Evolutionary conservation across 2,888 invertebrate species (phyloP), one percentile per base, ranked within the genome.

Genomic region (Bellardia pandia): DNA sequence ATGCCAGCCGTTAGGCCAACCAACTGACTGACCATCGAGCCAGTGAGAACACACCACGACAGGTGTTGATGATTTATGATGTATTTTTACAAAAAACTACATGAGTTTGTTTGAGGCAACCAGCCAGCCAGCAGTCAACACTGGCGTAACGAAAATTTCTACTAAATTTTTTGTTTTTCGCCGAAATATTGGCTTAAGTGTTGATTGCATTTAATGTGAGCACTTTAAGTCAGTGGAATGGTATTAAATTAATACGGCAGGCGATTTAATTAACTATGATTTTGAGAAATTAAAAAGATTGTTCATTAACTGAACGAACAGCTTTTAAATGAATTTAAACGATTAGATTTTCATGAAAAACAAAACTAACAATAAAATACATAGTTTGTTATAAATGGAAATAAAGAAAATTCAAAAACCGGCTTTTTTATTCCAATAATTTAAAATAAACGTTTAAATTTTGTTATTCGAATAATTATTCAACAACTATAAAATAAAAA

Each of bases 41-140:
- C 64, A 56, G n/a, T 40, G 48, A 64, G 51, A 58, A 68, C 53
- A 80, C 58, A 66, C 42, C 86, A 51, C 80, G 86, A 90, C 92
- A 92, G 92, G 92, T 92, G 92, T 92, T 90, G 92, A 92, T 92
- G 92, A 92, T 92, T 92, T 92, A 92, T 92, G 92, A 90, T 89
- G 91, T 91, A 90, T 91, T 91, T 90, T 62, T 69, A 58, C 53
- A 78, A 33, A 58, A 33, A 71, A n/a, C 68, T 33, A 40, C 42
- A 68, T 40, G 76, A 64, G 45, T 2, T 37, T 42, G 2, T 9
- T 4, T 53, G 14, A 40, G 13, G 56, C 23, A 8, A 11, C 13
- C 51, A n/a, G 16, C 58, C 6, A 7, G 6, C 5, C 8, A 11
- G 9, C 13, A 51, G 30, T 42, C 48, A 33, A 45, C 58, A 42